Base-by-base conservation (phyloP, 2,888 invertebrate species). In the Rhamnusium bicolor region DNA sequence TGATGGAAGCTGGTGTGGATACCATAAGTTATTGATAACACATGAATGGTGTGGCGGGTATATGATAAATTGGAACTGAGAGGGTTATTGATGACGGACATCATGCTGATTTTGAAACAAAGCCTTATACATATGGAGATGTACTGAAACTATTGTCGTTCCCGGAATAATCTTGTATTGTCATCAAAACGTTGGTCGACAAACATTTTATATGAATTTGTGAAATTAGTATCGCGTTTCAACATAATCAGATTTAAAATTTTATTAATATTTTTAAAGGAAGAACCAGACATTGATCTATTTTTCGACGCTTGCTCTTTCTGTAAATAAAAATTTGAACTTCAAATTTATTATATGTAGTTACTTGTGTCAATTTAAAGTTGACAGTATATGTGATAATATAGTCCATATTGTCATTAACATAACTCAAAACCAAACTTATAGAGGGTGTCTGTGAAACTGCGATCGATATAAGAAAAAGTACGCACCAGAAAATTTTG, bases 11-110 rank as follows among this genome's bases (percentile, higher is more conserved):
- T 56, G 67, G 67, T 67, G 67, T 56, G 67, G 67, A 67, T 67
- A 54, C 56, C 54, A 67, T 67, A 67, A 67, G 67, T 67, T 67
- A 67, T 67, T 67, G 67, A 67, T 67, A 67, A 67, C 67, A 67
- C 56, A 67, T 46, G 24, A 67, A 67, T 67, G 67, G 67, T 67
- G 67, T 67, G 67, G 54, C 67, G 56, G 67, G 46, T 46, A 24
- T 67, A 56, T 67, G 67, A 67, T 67, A 56, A 67, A 67, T 56
- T 46, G 67, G 67, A 32, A 67, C 56, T 56, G 21, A 24, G 67
- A 19, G 56, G 56, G 67, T 67, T 67, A 67, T 67, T 67, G 56
- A 67, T 67, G 67, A 56, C 67, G 24, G 56, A 56, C 54, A 56
- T 67, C 67, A 67, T 67, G 67, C 56, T 67, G 67, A 54, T 56